These are phyloP conservation scores for Gnathochromis pfefferi DNA, from an alignment of 2,113 vertebrate genomes.

Conservation along the genomic window DNA sequence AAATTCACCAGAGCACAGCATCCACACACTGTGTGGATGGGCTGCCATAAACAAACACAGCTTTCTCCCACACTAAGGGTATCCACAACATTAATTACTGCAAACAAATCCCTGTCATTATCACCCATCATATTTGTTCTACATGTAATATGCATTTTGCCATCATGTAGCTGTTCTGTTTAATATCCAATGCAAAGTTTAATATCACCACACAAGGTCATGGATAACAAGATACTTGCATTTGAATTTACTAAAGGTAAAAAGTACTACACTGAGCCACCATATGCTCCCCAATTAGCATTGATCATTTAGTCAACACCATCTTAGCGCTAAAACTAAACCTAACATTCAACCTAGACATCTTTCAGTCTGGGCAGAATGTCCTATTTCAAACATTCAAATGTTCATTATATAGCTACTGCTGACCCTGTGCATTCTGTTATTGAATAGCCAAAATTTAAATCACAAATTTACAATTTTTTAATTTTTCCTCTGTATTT, in stretches of 20 bases:
- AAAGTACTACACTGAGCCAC: neutral
- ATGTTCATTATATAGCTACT: neutral
- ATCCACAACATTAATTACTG: constrained; percentile 18
- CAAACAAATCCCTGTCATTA: constrained; percentile 2
- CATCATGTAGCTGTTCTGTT: neutral
- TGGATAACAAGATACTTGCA: neutral
- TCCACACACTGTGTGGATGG: neutral
- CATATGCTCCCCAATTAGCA: neutral
- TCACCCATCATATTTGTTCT: neutral
- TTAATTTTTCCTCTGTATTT: neutral
- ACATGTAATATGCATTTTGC: neutral
- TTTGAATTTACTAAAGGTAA: neutral
- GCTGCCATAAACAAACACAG: constrained; percentile 2
- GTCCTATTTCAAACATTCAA: neutral
- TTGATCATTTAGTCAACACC: neutral
- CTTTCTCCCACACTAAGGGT: neutral
- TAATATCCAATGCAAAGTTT: neutral
- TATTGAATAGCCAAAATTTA: neutral
- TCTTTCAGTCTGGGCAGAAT: neutral
- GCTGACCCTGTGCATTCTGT: neutral
- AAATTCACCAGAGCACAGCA: constrained; percentile 10
- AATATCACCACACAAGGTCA: neutral
- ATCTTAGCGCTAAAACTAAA: neutral
- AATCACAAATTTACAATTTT: neutral
- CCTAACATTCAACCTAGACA: neutral